These are phyloP conservation scores for Stomorhina lunata DNA, from an alignment of 2,888 invertebrate genomes.

Conservation along the genomic window DNA sequence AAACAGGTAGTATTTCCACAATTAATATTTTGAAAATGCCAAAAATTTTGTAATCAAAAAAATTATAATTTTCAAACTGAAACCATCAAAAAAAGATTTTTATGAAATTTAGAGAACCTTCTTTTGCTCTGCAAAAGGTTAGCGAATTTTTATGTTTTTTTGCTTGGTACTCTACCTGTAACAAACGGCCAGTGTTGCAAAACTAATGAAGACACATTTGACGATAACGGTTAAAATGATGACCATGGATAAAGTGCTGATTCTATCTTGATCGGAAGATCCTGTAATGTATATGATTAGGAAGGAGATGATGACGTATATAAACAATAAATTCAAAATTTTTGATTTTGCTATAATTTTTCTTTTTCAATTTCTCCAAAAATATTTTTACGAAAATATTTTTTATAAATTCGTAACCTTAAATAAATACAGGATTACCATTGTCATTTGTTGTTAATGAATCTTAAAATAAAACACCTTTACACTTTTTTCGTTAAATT, in stretches of 20 bases:
- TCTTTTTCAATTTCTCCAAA: neutral
- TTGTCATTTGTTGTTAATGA: constrained; percentile 67
- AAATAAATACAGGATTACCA: constrained; percentile 68
- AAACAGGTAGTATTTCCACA: too few species aligned
- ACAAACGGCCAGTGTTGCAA: constrained; percentile 96
- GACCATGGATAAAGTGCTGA: constrained; percentile 95
- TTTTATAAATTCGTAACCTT: neutral
- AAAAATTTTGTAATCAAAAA: too few species aligned
- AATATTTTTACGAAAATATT: neutral
- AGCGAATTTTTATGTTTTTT: constrained; percentile 61
- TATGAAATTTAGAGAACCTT: neutral
- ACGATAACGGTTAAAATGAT: constrained; percentile 95
- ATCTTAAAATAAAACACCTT: neutral
- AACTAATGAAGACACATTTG: constrained; percentile 96
- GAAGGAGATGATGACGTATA: constrained; percentile 30
- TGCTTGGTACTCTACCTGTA: constrained; percentile 88
- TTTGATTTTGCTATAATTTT: neutral
- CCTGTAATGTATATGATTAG: constrained; percentile 81
- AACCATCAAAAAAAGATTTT: neutral
- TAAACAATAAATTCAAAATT: neutral
- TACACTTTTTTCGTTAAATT: neutral
- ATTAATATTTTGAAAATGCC: too few species aligned
- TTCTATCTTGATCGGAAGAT: constrained; percentile 88
- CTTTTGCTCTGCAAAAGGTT: constrained; percentile 4
- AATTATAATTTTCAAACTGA: too few species aligned